Evolutionary conservation across 2,113 vertebrate species (phyloP).

Genomic region (Piaya cayana): DNA sequence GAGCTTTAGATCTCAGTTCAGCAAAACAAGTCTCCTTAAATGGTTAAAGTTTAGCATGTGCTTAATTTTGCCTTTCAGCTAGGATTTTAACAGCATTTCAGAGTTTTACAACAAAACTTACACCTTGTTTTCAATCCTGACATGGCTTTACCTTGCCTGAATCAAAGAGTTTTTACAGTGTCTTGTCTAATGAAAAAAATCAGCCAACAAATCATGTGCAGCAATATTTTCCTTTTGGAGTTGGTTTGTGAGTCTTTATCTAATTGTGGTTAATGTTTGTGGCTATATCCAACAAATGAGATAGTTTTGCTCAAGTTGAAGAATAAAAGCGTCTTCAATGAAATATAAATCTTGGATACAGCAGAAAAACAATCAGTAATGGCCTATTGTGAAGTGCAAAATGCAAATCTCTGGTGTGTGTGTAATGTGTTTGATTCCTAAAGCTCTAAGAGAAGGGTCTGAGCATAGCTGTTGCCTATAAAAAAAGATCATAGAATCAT

Average conservation of each 20-base stretch:
- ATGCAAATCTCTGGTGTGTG: not conserved
- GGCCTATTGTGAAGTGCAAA: not conserved
- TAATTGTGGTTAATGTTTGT: not conserved
- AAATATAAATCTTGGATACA: not conserved
- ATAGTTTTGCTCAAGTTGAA: not conserved
- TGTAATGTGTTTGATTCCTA: not conserved
- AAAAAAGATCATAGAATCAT: not conserved
- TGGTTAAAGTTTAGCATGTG: not conserved
- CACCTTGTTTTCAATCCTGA: not conserved
- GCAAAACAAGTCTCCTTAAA: not conserved
- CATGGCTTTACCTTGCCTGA: not conserved
- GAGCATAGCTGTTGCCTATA: not conserved
- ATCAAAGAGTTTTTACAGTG: not conserved
- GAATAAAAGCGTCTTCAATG: not conserved
- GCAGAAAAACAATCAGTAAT: not conserved
- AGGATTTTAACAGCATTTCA: not conserved
- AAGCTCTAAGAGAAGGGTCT: not conserved
- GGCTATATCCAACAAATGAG: not conserved
- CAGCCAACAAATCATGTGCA: not conserved
- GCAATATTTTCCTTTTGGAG: not conserved
- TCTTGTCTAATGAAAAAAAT: not conserved
- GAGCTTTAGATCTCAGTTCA: not conserved
- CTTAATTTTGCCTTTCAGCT: not conserved
- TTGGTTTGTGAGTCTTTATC: not conserved
- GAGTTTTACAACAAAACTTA: not conserved